Base-by-base conservation (phyloP, 2,797 vertebrate species). In the Novumbra hubbsi region DNA sequence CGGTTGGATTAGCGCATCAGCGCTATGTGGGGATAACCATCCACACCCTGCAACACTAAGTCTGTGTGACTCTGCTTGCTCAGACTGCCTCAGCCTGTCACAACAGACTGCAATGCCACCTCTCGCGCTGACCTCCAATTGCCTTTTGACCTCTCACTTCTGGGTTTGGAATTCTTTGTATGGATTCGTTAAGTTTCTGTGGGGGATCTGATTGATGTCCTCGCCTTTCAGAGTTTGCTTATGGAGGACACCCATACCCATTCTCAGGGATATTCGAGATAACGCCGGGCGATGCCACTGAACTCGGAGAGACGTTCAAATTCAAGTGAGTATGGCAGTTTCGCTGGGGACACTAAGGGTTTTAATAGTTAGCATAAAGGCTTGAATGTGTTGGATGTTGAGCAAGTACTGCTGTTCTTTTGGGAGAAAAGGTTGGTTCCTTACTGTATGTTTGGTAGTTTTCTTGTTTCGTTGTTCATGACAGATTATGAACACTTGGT, bases 231-330 rank as follows among this genome's bases (percentile, higher is more conserved):
- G 98, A 99, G 91, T 99, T 99, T 94, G 97, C 98, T 78, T 99
- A 99, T 83, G 97, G 98, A 84, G 98, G 98, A 87, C 98, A 99
- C 89, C 97, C 98, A 0, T 99, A 98, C 87, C 96, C 97, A 45
- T 99, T 99, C 94, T 99, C 97, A 94, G 98, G 98, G 90, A 95
- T 99, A 90, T 99, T 99, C 93, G 98, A 99, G 93, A 99, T 99
- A 81, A 96, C 96, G 78, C 98, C 98, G 70, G 95, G 97, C 78
- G 97, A 99, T 84, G 96, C 97, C 84, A 95, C 96, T 14, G 98
- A 99, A 86, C 94, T 99, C 38, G 98, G 98, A 83, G 98, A 99
- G 88, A 99, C 97, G 12, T 99, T 99, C 90, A 98, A 98, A 91
- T 99, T 99, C 92, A 99, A 99, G 98, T 99, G 94, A 96, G 95